Evolutionary conservation across 2,797 vertebrate genomes (phyloP).

Genomic region (Platalea minor): DNA sequence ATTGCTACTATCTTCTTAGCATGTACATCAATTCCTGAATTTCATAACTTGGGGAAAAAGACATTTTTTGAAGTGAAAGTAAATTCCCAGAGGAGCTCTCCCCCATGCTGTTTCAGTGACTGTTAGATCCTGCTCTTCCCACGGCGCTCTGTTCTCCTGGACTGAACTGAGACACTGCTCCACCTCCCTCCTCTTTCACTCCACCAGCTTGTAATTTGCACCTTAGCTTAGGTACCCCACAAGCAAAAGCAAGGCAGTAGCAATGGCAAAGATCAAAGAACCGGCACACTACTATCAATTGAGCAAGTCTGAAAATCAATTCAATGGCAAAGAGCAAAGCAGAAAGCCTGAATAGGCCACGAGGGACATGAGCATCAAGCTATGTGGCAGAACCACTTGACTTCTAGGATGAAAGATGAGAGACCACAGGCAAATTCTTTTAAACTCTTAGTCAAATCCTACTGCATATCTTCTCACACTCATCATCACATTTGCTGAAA

Average conservation of each 20-base stretch:
- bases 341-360: neutral
- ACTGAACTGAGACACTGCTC: neutral
- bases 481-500: neutral
- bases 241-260: neutral
- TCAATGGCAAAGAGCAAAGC: neutral
- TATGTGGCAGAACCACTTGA: neutral
- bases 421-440: neutral
- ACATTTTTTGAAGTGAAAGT: neutral
- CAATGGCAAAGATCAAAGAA: neutral
- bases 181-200: neutral
- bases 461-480: neutral
- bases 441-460: neutral
- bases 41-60: neutral
- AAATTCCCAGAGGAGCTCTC: neutral
- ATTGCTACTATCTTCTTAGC: neutral
- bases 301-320: neutral
- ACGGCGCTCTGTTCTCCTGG: neutral
- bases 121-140: neutral
- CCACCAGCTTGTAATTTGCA: neutral
- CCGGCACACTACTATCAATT: neutral
- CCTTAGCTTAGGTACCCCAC: neutral
- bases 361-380: neutral
- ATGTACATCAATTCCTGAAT: neutral
- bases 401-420: neutral
- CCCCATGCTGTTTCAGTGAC: neutral